A percentile compares a stretch with the other conserved stretches of the same genome.
phyloP scores from a whole-genome alignment of 2,888 invertebrate genomes.

The Creontiades dilutus region DNA sequence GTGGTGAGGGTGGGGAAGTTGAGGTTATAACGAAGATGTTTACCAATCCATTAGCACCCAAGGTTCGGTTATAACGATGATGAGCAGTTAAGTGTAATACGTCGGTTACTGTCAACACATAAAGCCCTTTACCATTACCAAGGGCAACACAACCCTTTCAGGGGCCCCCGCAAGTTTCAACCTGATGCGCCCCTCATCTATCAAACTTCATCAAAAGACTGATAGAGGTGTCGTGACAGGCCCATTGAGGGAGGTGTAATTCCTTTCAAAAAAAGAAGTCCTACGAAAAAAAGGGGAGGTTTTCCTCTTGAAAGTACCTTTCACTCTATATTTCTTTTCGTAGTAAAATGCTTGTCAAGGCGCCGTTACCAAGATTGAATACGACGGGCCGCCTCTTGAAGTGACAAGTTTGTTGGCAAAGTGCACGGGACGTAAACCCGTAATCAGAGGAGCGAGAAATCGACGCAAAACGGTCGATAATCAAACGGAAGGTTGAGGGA shows the following conservation, averaged over 20 bases:
- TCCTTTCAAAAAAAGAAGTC: not conserved
- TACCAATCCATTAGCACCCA: not conserved
- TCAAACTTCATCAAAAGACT: not conserved
- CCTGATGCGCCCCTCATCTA: conserved; percentile 14
- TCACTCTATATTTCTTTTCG: not conserved
- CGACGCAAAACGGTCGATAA: too few relatives aligned
- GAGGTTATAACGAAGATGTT: not conserved
- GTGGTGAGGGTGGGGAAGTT: not conserved
- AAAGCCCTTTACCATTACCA: not conserved
- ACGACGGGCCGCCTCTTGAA: not conserved
- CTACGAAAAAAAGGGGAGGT: not conserved
- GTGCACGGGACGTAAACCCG: too few relatives aligned
- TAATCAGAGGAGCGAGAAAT: too few relatives aligned
- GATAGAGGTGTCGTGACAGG: not conserved
- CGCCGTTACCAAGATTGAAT: not conserved
- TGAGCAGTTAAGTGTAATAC: not conserved
- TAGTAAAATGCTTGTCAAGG: not conserved
- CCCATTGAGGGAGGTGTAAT: not conserved
- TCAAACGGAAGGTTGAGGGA: too few relatives aligned
- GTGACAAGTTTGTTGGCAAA: not conserved
- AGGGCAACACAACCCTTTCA: not conserved
- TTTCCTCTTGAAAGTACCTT: not conserved
- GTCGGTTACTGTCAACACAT: not conserved
- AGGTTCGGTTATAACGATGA: not conserved
- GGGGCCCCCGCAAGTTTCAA: not conserved